These are phyloP conservation scores for Diarsia rubi DNA, from an alignment of 2,888 invertebrate species.

Conservation along the genomic window DNA sequence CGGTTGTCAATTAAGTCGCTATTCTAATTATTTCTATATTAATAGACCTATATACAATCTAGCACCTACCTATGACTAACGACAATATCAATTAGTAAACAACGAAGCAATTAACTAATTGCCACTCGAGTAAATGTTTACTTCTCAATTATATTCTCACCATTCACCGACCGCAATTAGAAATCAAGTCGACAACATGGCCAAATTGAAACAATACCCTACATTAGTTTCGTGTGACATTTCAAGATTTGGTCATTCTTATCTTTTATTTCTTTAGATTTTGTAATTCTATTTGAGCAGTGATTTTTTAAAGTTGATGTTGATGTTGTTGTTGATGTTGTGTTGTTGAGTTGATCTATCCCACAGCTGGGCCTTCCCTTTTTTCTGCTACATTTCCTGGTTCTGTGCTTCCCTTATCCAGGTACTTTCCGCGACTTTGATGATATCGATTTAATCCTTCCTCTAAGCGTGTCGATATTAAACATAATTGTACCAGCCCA, in stretches of 20 bases:
- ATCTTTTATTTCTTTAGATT: neutral
- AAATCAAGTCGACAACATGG: slow-evolving; percentile 30
- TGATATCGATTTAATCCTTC: too few species aligned
- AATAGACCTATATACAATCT: slow-evolving; percentile 6
- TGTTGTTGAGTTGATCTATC: too few species aligned
- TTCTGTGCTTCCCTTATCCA: too few species aligned
- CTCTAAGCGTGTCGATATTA: too few species aligned
- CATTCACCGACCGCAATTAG: slow-evolving; percentile 12
- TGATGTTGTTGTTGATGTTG: too few species aligned
- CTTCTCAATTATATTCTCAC: slow-evolving; percentile 42
- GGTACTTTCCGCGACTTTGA: too few species aligned
- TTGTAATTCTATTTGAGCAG: slow-evolving; percentile 7
- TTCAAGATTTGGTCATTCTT: slow-evolving; percentile 12
- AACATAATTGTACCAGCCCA: too few species aligned
- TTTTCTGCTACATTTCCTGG: too few species aligned
- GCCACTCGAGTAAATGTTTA: slow-evolving; percentile 36
- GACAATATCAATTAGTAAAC: slow-evolving; percentile 45
- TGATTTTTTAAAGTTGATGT: too few species aligned
- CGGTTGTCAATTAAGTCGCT: neutral
- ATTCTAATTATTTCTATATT: neutral
- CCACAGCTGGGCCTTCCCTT: too few species aligned
- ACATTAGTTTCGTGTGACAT: slow-evolving; percentile 22
- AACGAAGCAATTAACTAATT: slow-evolving; percentile 43
- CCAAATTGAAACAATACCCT: slow-evolving; percentile 23
- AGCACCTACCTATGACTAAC: slow-evolving; percentile 26